Evolutionary conservation across 1,140 invertebrate genomes (phyloP).

Genomic region (Portunus trituberculatus): DNA sequence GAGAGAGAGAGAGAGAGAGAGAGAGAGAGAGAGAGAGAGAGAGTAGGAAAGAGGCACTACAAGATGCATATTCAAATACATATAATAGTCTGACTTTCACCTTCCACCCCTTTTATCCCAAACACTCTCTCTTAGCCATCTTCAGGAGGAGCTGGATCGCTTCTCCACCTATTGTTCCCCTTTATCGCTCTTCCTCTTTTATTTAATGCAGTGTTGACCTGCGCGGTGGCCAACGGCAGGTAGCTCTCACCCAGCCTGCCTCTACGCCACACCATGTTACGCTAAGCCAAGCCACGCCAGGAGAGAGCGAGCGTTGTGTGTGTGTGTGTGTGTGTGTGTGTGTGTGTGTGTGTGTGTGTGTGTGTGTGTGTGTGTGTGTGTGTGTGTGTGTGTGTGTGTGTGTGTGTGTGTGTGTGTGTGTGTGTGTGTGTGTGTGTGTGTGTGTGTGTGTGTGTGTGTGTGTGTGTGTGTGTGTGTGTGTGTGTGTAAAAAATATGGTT

Average conservation of each 20-base stretch:
- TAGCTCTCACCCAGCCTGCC: no score
- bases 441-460: background rate
- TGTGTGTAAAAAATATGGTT: no score
- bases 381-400: conserved; percentile 20
- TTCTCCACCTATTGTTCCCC: background rate
- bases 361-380: background rate
- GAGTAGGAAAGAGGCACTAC: background rate
- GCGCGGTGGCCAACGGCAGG: background rate
- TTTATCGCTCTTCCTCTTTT: conserved; percentile 13
- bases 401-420: conserved; percentile 20
- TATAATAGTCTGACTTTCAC: no score
- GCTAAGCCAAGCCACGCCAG: background rate
- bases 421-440: conserved; percentile 11
- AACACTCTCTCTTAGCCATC: background rate
- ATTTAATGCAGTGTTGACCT: conserved; percentile 2
- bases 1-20: background rate
- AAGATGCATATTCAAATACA: no score
- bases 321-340: no score
- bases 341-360: no score
- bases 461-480: no score
- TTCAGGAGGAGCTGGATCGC: background rate
- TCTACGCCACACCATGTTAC: background rate
- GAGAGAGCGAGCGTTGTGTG: no score
- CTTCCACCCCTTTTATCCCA: no score
- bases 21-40: background rate